Percentiles rank a stretch among this genome's conserved stretches.
Evolutionary conservation across 2,888 invertebrate genomes (phyloP).

Genomic region (Tinea trinotella): DNA sequence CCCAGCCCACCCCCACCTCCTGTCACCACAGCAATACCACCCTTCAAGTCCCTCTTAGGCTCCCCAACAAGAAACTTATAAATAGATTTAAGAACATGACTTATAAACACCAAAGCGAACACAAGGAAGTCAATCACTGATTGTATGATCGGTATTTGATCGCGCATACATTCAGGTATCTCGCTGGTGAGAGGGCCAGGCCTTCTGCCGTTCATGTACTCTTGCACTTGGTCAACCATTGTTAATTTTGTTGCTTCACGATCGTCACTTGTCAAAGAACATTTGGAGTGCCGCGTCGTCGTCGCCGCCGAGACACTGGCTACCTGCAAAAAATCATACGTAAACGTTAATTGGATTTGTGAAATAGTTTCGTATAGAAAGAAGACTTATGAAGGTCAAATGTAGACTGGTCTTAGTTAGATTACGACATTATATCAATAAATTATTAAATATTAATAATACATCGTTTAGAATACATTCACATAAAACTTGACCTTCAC

Average conservation of each 20-base stretch:
- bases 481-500: conserved; percentile 15
- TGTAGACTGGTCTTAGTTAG: background rate
- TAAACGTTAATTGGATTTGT: background rate
- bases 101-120: conserved; percentile 60
- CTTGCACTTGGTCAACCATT: conserved; percentile 46
- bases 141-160: conserved; percentile 65
- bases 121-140: conserved; percentile 70
- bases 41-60: conserved; percentile 78
- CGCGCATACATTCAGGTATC: conserved; percentile 63
- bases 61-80: conserved; percentile 75
- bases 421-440: conserved; percentile 4
- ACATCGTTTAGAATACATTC: conserved; percentile 13
- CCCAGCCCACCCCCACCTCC: conserved; percentile 93
- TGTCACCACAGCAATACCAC: conserved; percentile 87
- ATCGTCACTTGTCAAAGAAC: background rate
- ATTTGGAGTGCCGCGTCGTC: background rate
- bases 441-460: conserved; percentile 17
- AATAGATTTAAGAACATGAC: conserved; percentile 69
- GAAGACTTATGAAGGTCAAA: conserved; percentile 4
- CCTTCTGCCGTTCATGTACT: conserved; percentile 55
- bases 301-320: background rate
- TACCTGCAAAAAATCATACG: conserved; percentile 11
- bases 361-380: background rate
- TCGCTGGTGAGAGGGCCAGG: conserved; percentile 59
- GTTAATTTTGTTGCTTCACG: conserved; percentile 24